Conservation (phyloP, 2,888 invertebrate genomes). For the Suillia variegata region DNA sequence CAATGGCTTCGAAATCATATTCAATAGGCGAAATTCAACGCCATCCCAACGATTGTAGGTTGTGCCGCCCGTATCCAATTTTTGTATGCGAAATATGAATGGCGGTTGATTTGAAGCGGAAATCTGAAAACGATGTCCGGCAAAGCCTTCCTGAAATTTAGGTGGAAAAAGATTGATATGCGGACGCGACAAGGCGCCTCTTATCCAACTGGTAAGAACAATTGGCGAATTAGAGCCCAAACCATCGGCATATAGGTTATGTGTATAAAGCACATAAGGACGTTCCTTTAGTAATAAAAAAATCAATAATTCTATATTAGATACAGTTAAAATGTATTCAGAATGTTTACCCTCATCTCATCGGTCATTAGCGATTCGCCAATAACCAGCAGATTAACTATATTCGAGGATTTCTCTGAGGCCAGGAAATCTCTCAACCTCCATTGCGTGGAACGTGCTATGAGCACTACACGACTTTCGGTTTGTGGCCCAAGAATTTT, state of each 20-base stretch:
- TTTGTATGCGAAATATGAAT: slow-evolving; percentile 66
- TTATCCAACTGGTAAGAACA: slow-evolving; percentile 75
- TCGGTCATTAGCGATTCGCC: slow-evolving; percentile 69
- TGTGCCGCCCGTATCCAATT: slow-evolving; percentile 48
- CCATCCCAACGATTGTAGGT: slow-evolving; percentile 67
- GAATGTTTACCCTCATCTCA: slow-evolving; percentile 59
- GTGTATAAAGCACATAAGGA: slow-evolving; percentile 76
- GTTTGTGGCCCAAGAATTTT: slow-evolving; percentile 68
- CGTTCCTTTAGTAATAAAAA: slow-evolving; percentile 64
- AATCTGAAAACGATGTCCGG: slow-evolving; percentile 75
- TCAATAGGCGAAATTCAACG: slow-evolving; percentile 72
- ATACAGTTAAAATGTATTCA: too few species aligned
- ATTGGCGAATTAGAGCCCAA: slow-evolving; percentile 72
- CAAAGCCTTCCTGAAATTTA: slow-evolving; percentile 72
- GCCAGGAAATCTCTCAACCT: slow-evolving; percentile 73
- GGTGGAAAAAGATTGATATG: slow-evolving; percentile 71
- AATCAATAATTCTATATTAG: background rate
- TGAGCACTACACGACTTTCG: slow-evolving; percentile 69
- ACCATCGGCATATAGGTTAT: slow-evolving; percentile 74
- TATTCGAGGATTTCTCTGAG: slow-evolving; percentile 67
- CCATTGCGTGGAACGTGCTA: slow-evolving; percentile 77
- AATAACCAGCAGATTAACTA: slow-evolving; percentile 74
- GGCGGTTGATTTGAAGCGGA: slow-evolving; percentile 76
- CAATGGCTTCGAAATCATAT: slow-evolving; percentile 67
- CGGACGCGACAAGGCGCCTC: slow-evolving; percentile 68